Evolutionary conservation across 2,797 vertebrate genomes (phyloP).

Genomic region (Ctenopoma multispine): DNA sequence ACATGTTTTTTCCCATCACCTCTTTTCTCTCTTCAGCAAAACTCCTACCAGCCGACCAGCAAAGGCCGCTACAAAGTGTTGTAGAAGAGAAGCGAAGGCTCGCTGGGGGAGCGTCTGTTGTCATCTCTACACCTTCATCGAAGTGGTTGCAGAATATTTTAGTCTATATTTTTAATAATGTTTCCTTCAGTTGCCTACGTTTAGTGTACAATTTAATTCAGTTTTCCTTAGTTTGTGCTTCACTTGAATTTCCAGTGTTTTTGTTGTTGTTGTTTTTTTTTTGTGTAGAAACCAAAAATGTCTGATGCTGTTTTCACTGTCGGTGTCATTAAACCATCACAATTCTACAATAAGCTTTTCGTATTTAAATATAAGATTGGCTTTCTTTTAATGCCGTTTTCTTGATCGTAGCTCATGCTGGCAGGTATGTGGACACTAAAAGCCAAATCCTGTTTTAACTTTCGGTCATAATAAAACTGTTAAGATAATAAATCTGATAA

Average conservation of each 20-base stretch:
- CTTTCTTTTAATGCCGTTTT: constrained; percentile 7
- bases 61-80: constrained; percentile 99
- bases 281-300: not conserved
- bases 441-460: too few species aligned
- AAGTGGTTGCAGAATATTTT: constrained; percentile 66
- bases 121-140: constrained; percentile 43
- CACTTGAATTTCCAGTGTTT: not conserved
- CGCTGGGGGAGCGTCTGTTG: not conserved
- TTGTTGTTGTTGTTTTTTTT: not conserved
- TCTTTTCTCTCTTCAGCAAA: constrained; percentile 88
- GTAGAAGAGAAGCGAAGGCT: constrained; percentile 74
- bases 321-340: constrained; percentile 16
- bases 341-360: constrained; percentile 12
- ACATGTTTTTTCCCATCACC: not conserved
- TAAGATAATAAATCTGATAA: too few species aligned
- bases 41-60: constrained; percentile 99
- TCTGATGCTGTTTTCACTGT: not conserved
- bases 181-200: constrained; percentile 10
- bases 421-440: constrained; percentile 15
- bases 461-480: too few species aligned
- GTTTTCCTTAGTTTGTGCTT: constrained; percentile 15
- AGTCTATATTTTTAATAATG: constrained; percentile 63
- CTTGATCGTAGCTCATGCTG: constrained; percentile 16
- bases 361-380: constrained; percentile 16
- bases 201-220: constrained; percentile 3